Conservation (phyloP, 2,888 invertebrate genomes). For the Orthosia cruda region DNA sequence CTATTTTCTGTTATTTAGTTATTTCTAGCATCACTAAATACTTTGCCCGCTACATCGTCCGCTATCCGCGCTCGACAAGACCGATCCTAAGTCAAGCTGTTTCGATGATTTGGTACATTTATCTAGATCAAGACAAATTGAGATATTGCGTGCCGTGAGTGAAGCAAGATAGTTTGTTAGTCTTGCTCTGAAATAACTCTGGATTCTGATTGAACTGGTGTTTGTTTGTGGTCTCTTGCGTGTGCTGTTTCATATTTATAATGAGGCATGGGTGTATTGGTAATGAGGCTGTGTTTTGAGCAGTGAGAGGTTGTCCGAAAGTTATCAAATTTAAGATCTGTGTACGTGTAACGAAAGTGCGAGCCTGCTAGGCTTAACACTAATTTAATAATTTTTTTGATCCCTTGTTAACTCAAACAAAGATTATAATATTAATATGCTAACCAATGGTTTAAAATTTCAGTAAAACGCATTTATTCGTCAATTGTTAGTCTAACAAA, state of each 20-base stretch:
- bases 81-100: conserved; percentile 28
- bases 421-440: no score
- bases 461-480: no score
- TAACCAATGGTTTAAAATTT: no score
- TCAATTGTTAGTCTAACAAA: no score
- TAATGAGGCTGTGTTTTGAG: conserved; percentile 38
- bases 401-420: no score
- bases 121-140: conserved; percentile 71
- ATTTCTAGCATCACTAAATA: no score
- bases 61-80: conserved; percentile 20
- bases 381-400: no score
- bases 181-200: conserved; percentile 46
- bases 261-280: conserved; percentile 28
- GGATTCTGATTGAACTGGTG: conserved; percentile 49
- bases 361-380: no score
- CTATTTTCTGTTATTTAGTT: no score
- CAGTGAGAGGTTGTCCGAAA: not conserved
- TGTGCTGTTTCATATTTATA: conserved; percentile 10
- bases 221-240: conserved; percentile 39
- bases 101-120: conserved; percentile 67
- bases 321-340: no score
- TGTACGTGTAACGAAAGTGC: no score
- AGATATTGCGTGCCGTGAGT: conserved; percentile 67
- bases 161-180: conserved; percentile 60
- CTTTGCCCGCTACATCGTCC: not conserved